Evolutionary conservation across 2,797 vertebrate genomes (phyloP), one percentile per base, ranked within the genome.

Genomic region (Staurois parvus): DNA sequence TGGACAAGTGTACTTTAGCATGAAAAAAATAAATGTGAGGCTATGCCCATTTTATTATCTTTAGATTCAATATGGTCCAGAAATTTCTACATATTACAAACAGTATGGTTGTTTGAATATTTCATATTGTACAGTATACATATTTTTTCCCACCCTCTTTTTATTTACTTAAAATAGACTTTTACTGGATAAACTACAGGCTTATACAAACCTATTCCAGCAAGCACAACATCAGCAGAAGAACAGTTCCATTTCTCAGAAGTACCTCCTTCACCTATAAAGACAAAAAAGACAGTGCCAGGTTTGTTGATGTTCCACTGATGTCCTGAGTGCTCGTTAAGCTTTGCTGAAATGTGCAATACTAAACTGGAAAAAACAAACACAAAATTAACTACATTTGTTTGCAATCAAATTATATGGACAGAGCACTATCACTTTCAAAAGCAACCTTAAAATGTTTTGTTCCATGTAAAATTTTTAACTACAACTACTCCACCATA

Each of bases 171-270:
- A 5, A 4, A 19, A 56, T 56, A 15, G 6, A 56, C n/a, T 21
- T 21, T 21, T 5, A 56, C 17, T 21, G 19, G 19, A 56, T 7
- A 13, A 52, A 59, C 52, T 59, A 8, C 56, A 62, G n/a, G 4
- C 32, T 7, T 42, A 67, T 19, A 79, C 93, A 87, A 87, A 97
- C 97, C 97, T 87, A 96, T 96, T 89, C 96, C 97, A 34, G 90
- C 89, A 83, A 98, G 93, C 12, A 97, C 95, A 68, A 96, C 88
- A 26, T 97, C 95, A 28, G 95, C 95, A 48, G 94, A 76, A 98
- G 90, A 48, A 90, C 83, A 8, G 87, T 17, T 26, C 96, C 94
- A 0, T 91, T 94, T 88, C 88, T 90, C 86, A 98, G 91, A 45
- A 96, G 81, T 81, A 96, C 95, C 72, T 92, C 91, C 70, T 92